phyloP scores from a whole-genome alignment of 2,113 vertebrate species.

The Heterocephalus glaber region DNA sequence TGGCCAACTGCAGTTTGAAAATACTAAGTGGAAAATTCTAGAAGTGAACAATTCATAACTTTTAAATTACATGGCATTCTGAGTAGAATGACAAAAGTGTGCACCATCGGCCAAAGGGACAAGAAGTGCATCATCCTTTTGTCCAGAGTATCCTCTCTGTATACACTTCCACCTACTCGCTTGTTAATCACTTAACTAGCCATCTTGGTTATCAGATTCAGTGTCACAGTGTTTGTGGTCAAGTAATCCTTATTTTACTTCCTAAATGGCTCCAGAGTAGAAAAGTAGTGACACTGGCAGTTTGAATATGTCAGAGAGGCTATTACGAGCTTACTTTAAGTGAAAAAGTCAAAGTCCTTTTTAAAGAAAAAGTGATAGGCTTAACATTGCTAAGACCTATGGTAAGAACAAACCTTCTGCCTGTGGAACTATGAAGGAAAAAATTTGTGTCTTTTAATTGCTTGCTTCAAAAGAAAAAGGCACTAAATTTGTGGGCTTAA shows the following conservation, averaged over 20 bases:
- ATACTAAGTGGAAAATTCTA: no score
- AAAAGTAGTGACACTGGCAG: not conserved
- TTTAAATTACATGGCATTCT: no score
- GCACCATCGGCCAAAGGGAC: no score
- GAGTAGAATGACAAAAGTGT: not conserved
- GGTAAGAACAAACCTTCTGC: no score
- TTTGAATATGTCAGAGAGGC: not conserved
- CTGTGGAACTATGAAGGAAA: not conserved
- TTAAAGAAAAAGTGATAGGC: not conserved
- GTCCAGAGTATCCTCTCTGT: not conserved
- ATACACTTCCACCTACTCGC: not conserved
- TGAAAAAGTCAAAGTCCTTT: not conserved
- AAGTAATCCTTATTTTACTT: not conserved
- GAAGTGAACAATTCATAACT: no score
- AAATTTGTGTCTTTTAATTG: not conserved
- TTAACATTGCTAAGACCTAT: not conserved
- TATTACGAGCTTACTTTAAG: not conserved
- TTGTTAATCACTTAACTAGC: not conserved
- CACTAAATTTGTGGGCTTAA: no score
- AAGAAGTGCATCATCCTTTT: not conserved
- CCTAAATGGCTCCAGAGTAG: not conserved
- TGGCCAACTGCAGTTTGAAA: no score
- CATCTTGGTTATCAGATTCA: not conserved
- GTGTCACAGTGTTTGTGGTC: no score
- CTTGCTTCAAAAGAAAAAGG: no score